These are phyloP conservation scores for Seira musarum DNA, from an alignment of 2,888 invertebrate genomes.

Conservation along the genomic window DNA sequence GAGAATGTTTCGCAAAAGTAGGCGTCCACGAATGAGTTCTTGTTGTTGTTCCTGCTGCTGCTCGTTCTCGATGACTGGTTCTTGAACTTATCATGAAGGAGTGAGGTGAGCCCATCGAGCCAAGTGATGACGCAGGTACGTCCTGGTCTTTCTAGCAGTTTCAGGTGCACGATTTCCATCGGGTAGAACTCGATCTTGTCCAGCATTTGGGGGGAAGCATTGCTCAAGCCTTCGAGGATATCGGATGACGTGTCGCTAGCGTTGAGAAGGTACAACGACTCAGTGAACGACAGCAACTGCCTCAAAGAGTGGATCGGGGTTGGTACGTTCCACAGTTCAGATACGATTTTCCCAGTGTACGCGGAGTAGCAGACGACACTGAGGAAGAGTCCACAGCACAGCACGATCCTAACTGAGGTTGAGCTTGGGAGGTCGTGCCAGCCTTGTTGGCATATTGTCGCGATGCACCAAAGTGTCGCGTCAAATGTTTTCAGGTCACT, in stretches of 20 bases:
- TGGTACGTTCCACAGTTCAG: constrained; percentile 20
- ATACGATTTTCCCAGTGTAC: constrained; percentile 36
- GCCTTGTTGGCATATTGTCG: constrained; percentile 33
- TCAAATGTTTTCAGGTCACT: constrained; percentile 8
- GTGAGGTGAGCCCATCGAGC: constrained; percentile 1
- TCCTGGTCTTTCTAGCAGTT: constrained; percentile 10
- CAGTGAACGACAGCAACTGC: background rate
- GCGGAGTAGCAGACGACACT: constrained; percentile 32
- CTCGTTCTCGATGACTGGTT: no score
- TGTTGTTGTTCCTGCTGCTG: no score
- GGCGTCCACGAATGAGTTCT: constrained; percentile 8
- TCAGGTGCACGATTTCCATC: constrained; percentile 9
- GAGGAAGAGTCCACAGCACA: constrained; percentile 11
- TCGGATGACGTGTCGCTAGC: constrained; percentile 25
- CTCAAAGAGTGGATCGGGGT: constrained; percentile 15
- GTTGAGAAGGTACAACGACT: constrained; percentile 10
- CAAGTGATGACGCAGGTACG: constrained; percentile 28
- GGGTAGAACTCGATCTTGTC: constrained; percentile 21
- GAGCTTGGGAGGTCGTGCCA: constrained; percentile 20
- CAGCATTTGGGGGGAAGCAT: background rate
- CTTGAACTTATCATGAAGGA: no score
- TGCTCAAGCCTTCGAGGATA: constrained; percentile 21
- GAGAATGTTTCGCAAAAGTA: constrained; percentile 26
- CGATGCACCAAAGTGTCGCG: constrained; percentile 23
- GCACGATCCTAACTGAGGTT: background rate